Evolutionary conservation across 2,888 invertebrate species (phyloP), one percentile per base, ranked within the genome.

Genomic region (Cryptocephalus primarius): DNA sequence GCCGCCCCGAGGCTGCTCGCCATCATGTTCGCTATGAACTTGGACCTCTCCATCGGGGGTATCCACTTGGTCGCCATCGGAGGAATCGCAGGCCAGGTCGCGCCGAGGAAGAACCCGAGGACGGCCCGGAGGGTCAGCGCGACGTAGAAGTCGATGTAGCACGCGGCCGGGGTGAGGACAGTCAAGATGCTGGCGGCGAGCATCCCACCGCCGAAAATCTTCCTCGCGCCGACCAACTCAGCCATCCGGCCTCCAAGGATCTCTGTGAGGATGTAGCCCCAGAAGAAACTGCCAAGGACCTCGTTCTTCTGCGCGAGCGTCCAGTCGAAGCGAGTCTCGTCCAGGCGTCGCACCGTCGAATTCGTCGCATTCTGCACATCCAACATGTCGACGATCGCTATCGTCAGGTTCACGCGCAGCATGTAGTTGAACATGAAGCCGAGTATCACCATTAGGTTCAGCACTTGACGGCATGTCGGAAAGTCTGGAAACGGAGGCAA

Each of bases 61-160:
- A 94, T 88, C 95, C 95, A 96, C 53, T 85, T 83, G 8, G 92
- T 88, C 36, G 91, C 90, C 79, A 96, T 83, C 4, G 91, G 88
- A 49, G 91, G 88, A 62, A 94, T 91, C 8, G 93, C 88, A 0
- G 95, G 95, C 85, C 93, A 95, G 8, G 90, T 88, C 10, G 88
- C 91, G 43, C 90, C 88, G 75, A 78, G 58, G 52, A 69, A 69
- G 61, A 67, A 69, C 9, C 68, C 70, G 40, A 68, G 49, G 6
- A 87, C 56, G 6, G 87, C 80, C 49, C 94, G 75, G 8, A 86
- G 72, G 9, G 82, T 74, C 42, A 90, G 78, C 14, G 90, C 73
- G 54, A 81, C 77, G 34, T 80, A 75, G 63, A 82, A 83, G 53
- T 84, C 81, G 34, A 80, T 66, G 38, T 80, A 75, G 0, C 89